These are phyloP conservation scores for Lasioglossum malachurum DNA, from an alignment of 2,888 invertebrate species.

Conservation along the genomic window DNA sequence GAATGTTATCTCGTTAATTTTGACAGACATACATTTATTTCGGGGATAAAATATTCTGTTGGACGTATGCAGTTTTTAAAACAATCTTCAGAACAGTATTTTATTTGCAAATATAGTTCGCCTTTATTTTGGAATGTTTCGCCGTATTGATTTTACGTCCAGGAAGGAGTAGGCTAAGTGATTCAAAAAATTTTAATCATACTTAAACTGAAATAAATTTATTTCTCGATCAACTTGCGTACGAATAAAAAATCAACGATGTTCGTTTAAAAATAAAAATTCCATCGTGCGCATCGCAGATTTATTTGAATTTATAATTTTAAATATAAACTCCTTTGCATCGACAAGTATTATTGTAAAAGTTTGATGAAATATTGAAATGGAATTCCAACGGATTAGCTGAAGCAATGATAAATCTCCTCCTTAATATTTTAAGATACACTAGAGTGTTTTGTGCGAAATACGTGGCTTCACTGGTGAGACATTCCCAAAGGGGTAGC, in stretches of 20 bases:
- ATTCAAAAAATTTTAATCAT: not conserved
- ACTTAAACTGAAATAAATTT: not conserved
- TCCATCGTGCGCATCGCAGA: not conserved
- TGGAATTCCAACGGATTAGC: not conserved
- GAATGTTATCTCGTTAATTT: not conserved
- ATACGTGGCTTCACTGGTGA: not conserved
- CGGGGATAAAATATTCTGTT: not conserved
- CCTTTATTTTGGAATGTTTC: not conserved
- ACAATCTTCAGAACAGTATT: not conserved
- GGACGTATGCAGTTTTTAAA: not conserved
- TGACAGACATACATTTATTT: not conserved
- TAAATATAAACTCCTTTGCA: not conserved
- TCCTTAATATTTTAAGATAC: slow-evolving; percentile 13
- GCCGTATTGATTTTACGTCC: not conserved
- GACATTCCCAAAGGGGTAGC: not conserved
- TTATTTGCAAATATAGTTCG: not conserved
- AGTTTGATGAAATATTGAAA: slow-evolving; percentile 5
- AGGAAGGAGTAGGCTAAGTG: not conserved
- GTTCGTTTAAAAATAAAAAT: not conserved
- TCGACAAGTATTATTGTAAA: not conserved
- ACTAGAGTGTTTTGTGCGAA: not conserved
- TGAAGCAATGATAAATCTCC: slow-evolving; percentile 3
- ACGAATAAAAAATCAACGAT: not conserved
- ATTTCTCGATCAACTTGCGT: not conserved
- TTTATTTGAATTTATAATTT: not conserved